These are phyloP conservation scores for Xyliphius kryptos DNA, from an alignment of 2,113 vertebrate species.

Conservation along the genomic window DNA sequence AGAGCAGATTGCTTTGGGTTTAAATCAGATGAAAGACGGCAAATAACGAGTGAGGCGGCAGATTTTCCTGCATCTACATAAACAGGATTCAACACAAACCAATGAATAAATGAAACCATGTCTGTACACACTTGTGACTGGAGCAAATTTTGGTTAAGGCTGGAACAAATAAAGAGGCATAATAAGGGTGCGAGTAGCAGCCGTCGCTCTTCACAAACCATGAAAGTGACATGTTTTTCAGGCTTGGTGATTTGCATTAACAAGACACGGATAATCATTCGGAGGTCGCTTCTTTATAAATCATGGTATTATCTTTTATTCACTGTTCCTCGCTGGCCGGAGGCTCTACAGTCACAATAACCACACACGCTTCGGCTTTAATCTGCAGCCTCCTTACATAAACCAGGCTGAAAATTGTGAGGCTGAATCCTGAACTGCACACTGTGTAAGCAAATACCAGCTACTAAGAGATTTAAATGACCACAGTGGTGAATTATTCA, in stretches of 20 bases:
- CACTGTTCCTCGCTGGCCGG: constrained; percentile 11
- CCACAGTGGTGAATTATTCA: too few relatives aligned
- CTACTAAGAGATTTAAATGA: too few relatives aligned
- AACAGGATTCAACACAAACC: constrained; percentile 17
- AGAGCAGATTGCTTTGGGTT: constrained; percentile 1
- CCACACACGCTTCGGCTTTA: background rate
- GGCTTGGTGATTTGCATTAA: constrained; percentile 25
- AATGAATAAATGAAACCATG: constrained; percentile 21
- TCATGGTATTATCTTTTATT: constrained; percentile 33
- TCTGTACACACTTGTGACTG: constrained; percentile 16
- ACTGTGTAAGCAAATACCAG: too few relatives aligned
- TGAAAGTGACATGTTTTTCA: constrained; percentile 19
- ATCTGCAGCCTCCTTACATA: background rate
- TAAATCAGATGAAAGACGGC: background rate
- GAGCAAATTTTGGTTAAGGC: constrained; percentile 23
- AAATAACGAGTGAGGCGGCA: constrained; percentile 19
- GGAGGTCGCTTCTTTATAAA: constrained; percentile 26
- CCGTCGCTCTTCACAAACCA: constrained; percentile 19
- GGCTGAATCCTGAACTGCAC: too few relatives aligned
- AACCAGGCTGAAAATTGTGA: too few relatives aligned
- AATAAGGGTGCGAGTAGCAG: constrained; percentile 16
- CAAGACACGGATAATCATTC: constrained; percentile 7
- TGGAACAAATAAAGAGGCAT: constrained; percentile 19
- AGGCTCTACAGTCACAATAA: constrained; percentile 14
- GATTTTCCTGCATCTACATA: constrained; percentile 4